Evolutionary conservation across 2,797 vertebrate species (phyloP).

Genomic region (Phoxinus dragarum): DNA sequence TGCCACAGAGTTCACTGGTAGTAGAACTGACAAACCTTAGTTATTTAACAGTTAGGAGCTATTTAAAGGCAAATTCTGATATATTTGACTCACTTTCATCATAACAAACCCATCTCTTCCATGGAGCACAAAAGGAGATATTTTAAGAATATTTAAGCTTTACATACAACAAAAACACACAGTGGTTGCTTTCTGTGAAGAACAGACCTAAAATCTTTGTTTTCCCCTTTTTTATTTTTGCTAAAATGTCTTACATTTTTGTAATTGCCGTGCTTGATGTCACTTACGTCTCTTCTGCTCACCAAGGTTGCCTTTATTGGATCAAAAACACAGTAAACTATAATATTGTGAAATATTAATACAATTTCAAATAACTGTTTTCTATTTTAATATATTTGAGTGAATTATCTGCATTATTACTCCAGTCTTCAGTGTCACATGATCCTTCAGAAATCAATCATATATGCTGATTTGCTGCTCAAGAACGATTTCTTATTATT

Average conservation of each 20-base stretch:
- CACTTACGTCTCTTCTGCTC: not conserved
- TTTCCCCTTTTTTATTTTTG: accelerated
- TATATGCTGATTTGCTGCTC: too few species aligned
- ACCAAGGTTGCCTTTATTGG: not conserved
- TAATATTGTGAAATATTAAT: not conserved
- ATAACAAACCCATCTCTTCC: not conserved
- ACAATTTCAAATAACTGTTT: not conserved
- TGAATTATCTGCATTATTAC: not conserved
- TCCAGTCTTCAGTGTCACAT: not conserved
- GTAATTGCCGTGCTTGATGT: too few species aligned
- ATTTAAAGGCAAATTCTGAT: not conserved
- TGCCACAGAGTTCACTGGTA: conserved; percentile 9
- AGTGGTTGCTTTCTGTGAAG: not conserved
- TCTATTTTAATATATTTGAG: not conserved
- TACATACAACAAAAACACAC: not conserved
- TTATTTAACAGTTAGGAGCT: not conserved
- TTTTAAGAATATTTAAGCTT: not conserved
- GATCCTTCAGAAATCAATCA: not conserved
- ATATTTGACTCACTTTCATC: not conserved
- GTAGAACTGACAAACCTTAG: not conserved
- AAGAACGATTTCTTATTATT: not conserved
- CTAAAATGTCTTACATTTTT: not conserved
- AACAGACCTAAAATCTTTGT: not conserved
- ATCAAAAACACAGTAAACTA: not conserved
- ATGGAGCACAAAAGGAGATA: not conserved